Conservation (phyloP, 2,888 invertebrate species). For the Thecophora atra region DNA sequence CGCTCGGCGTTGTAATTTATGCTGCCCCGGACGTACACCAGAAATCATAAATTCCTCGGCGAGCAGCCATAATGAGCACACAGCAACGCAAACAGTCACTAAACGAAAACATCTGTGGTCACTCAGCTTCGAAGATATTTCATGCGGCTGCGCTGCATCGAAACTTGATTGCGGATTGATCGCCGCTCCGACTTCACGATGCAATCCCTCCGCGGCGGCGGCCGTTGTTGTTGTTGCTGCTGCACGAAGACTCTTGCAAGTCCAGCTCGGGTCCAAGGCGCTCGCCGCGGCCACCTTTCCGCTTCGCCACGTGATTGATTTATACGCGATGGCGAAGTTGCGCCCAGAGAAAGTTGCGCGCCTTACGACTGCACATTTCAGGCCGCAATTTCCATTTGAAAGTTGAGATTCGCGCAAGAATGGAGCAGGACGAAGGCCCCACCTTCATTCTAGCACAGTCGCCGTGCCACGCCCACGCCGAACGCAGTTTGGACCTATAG, state of each 20-base stretch:
- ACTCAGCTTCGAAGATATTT: background rate
- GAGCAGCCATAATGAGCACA: background rate
- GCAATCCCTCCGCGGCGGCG: background rate
- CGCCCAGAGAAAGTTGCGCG: background rate
- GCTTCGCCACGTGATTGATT: background rate
- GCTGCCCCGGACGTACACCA: background rate
- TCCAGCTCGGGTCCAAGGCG: too few relatives aligned
- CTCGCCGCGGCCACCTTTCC: background rate
- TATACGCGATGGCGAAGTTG: background rate
- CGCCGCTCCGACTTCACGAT: slow-evolving; percentile 2
- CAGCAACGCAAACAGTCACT: background rate
- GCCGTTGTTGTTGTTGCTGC: background rate
- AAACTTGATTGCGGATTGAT: slow-evolving; percentile 10
- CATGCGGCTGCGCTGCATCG: background rate
- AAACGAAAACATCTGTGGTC: background rate
- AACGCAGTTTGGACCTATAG: too few relatives aligned
- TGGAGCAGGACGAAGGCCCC: too few relatives aligned
- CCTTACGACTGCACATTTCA: too few relatives aligned
- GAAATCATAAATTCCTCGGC: background rate
- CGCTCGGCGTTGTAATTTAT: background rate
- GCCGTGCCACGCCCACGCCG: too few relatives aligned
- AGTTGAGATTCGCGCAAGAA: too few relatives aligned
- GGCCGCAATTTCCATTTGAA: too few relatives aligned
- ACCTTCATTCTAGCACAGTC: too few relatives aligned
- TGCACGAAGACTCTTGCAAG: background rate